Percentiles rank a stretch among this genome's conserved stretches.
These are phyloP conservation scores for Xenopus borealis DNA, from an alignment of 2,113 vertebrate species.

Conservation along the genomic window DNA sequence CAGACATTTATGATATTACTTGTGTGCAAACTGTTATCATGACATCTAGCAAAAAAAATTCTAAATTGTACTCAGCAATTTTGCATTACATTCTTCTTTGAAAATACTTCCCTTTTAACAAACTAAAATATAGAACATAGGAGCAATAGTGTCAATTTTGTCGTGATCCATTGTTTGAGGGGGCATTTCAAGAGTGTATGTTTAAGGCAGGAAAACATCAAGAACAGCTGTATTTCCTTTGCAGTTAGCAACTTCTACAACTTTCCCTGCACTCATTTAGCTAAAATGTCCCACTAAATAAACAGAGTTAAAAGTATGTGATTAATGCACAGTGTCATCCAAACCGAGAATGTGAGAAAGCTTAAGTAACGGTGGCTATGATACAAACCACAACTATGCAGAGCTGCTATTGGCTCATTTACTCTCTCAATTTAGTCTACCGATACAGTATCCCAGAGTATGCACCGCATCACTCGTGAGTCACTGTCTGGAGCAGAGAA, in stretches of 20 bases:
- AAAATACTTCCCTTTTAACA: not conserved
- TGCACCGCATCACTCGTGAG: too few relatives aligned
- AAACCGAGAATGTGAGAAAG: not conserved
- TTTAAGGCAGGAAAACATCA: not conserved
- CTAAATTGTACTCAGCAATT: too few relatives aligned
- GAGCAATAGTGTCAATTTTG: too few relatives aligned
- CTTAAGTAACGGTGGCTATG: not conserved
- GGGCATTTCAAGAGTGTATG: not conserved
- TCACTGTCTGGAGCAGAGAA: too few relatives aligned
- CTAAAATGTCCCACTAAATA: slow-evolving; percentile 8
- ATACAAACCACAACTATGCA: not conserved
- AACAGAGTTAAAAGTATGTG: slow-evolving; percentile 1
- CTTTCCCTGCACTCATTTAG: slow-evolving; percentile 6
- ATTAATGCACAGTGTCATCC: slow-evolving; percentile 22
- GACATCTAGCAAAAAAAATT: too few relatives aligned
- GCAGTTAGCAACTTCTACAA: not conserved
- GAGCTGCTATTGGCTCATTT: not conserved
- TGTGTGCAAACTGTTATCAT: too few relatives aligned
- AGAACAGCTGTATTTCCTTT: slow-evolving; percentile 20
- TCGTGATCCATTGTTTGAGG: not conserved
- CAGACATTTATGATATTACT: too few relatives aligned
- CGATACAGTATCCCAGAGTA: too few relatives aligned
- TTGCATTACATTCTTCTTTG: too few relatives aligned
- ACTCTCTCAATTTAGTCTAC: too few relatives aligned
- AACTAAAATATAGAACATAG: too few relatives aligned